Percentiles rank a stretch among this genome's conserved stretches.
Evolutionary conservation across 2,113 vertebrate genomes (phyloP).

Genomic region (Paedocypris sp.): DNA sequence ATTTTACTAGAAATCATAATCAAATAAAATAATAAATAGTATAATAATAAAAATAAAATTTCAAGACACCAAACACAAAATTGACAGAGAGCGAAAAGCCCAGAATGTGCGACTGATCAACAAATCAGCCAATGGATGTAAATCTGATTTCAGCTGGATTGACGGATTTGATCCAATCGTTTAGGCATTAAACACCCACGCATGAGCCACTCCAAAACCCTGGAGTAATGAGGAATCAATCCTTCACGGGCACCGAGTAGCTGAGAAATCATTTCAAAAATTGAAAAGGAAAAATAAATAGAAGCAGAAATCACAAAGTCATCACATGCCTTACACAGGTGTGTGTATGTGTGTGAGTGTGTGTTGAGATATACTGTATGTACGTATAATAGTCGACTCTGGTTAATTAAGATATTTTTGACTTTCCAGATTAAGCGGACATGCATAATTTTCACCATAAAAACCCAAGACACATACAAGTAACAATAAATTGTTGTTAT

Average conservation of each 20-base stretch:
- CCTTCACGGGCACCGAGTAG: conserved; percentile 33
- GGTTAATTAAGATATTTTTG: too few relatives aligned
- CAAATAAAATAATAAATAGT: too few relatives aligned
- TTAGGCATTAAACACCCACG: conserved; percentile 18
- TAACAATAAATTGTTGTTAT: too few relatives aligned
- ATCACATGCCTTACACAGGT: too few relatives aligned
- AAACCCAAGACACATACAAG: too few relatives aligned
- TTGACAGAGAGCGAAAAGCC: background rate
- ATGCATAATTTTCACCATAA: too few relatives aligned
- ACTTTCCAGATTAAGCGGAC: too few relatives aligned
- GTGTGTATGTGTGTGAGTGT: too few relatives aligned
- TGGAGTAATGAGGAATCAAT: conserved; percentile 19
- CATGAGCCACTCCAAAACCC: background rate
- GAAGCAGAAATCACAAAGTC: conserved; percentile 45
- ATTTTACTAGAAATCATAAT: conserved; percentile 81
- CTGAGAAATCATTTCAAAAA: too few relatives aligned
- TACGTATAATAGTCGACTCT: too few relatives aligned
- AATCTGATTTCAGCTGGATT: background rate
- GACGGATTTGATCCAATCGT: background rate
- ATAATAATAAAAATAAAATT: too few relatives aligned
- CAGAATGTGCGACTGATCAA: background rate
- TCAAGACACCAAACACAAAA: background rate
- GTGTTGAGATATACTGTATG: too few relatives aligned
- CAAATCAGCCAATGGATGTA: background rate
- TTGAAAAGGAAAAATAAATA: conserved; percentile 31